Base-by-base conservation (phyloP, 2,113 vertebrate species). In the Xyliphius kryptos region DNA sequence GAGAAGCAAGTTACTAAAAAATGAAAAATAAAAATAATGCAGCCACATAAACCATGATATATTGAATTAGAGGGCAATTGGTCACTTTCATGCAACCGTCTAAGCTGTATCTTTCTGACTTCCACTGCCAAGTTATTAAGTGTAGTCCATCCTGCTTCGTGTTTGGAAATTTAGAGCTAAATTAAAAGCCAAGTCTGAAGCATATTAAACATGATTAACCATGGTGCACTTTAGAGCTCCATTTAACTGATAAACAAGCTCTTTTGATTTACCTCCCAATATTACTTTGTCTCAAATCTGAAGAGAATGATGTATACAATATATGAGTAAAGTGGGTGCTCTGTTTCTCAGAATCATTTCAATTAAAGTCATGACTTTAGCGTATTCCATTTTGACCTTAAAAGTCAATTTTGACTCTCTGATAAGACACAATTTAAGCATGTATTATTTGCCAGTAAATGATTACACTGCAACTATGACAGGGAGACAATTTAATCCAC, bases 161-260 rank as follows among this genome's bases (percentile, higher is more conserved):
- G 48, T 53, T 48, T 41, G 47, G 37, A 52, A 60, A 63, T 68
- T 68, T 54, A 61, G 32, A 56, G 49, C 58, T 61, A 49, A 64
- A 68, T 72, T 68, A 72, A 72, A 61, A 56, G 62, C 36, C 49
- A 59, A 49, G 47, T 60, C 22, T 50, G 44, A 20, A 47, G 56
- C 61, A 73, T 61, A 69, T 69, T 46, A 73, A 61, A 32, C 26
- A 32, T 47, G 47, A 68, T 61, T 69, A 56, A 64, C 55, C 56
- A 68, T 14, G 15, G 32, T 2, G 51, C 49, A 22, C 46, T 56
- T 32, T 49, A 50, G 22, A 62, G 50, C 46, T 62, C 40, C 47
- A 67, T 56, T 63, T 71, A 71, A 51, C 40, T 52, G 61, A 65
- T 61, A 73, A 62, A 68, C 70, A 53, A 48, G 70, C 66, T 50